These are phyloP conservation scores for Alethe castanea DNA, from an alignment of 2,113 vertebrate species.

Conservation along the genomic window DNA sequence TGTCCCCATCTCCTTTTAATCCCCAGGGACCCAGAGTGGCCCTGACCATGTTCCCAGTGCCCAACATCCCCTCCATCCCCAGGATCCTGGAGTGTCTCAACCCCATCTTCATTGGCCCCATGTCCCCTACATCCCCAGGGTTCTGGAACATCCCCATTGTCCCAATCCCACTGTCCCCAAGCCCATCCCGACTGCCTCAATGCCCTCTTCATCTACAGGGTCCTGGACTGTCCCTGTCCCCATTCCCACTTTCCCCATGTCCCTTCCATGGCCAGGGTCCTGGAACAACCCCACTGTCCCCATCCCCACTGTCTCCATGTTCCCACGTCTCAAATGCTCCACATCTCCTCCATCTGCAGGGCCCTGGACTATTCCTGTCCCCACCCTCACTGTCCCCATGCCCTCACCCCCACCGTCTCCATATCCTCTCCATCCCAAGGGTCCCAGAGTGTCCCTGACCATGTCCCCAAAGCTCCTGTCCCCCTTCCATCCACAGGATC, in stretches of 20 bases:
- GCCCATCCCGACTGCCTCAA: background rate
- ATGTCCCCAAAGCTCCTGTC: background rate
- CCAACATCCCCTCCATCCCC: too few relatives aligned
- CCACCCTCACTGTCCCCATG: too few relatives aligned
- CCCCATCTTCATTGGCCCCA: background rate
- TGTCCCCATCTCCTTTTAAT: background rate
- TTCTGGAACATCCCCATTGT: background rate
- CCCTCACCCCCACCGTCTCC: too few relatives aligned
- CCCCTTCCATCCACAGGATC: background rate
- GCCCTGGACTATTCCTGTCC: too few relatives aligned
- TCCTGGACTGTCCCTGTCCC: background rate
- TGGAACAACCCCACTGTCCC: too few relatives aligned
- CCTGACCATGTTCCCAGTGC: fast-evolving
- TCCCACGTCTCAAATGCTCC: background rate
- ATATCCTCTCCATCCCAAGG: background rate
- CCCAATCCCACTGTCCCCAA: background rate
- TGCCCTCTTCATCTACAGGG: background rate
- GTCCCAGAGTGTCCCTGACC: background rate
- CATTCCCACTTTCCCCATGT: background rate
- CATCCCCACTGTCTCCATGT: background rate
- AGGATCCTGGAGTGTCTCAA: too few relatives aligned
- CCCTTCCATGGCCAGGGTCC: background rate
- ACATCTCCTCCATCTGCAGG: background rate
- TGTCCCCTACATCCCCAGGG: background rate
- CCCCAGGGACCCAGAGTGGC: too few relatives aligned